Evolutionary conservation across 2,113 vertebrate genomes (phyloP).

Genomic region (Dromiciops gliroides): DNA sequence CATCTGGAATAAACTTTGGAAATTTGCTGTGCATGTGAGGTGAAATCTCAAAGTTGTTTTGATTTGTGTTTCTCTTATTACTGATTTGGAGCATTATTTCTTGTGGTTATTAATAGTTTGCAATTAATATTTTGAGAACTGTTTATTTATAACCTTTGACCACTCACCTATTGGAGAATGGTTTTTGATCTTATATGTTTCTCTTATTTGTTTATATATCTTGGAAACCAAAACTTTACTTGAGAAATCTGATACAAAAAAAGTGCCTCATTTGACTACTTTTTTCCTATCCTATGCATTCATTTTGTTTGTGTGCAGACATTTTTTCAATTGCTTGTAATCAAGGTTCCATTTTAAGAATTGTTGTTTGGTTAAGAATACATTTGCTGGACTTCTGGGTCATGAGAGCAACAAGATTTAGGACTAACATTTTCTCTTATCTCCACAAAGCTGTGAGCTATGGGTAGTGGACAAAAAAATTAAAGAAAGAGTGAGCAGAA

Average conservation of each 20-base stretch:
- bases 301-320: not conserved
- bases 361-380: not conserved
- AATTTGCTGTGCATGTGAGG: not conserved
- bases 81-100: not conserved
- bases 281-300: not conserved
- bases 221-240: not conserved
- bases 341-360: not conserved
- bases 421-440: not conserved
- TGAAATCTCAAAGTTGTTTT: not conserved
- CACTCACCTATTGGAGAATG: not conserved
- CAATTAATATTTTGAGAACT: not conserved
- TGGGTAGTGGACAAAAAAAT: not conserved
- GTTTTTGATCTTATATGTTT: not conserved
- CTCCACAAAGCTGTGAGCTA: not conserved
- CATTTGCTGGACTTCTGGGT: not conserved
- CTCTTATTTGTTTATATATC: not conserved
- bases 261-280: not conserved
- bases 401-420: not conserved
- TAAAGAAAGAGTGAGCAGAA: not conserved
- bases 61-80: not conserved
- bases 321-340: not conserved
- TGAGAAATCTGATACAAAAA: not conserved
- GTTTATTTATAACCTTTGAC: not conserved
- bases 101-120: not conserved
- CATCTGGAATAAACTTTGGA: not conserved